Conservation (phyloP, 2,113 vertebrate species). For the Boulengeromyrus knoepffleri region DNA sequence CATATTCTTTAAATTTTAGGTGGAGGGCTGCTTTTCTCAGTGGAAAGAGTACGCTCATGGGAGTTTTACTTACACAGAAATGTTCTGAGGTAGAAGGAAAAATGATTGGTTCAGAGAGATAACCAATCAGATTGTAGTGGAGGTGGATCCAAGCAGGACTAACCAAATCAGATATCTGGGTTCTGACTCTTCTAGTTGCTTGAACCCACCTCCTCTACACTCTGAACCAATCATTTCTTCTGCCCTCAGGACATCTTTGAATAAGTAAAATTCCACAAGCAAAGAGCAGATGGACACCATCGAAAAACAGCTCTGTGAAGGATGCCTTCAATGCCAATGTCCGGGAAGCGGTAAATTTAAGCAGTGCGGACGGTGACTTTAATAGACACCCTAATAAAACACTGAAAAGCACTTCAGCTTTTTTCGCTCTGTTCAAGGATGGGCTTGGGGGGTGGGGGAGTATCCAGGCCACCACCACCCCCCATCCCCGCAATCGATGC, state of each 20-base stretch:
- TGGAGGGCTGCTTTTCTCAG: background rate
- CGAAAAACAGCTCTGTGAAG: conserved; percentile 41
- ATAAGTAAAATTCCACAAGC: background rate
- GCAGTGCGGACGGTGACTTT: conserved; percentile 49
- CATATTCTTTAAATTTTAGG: background rate
- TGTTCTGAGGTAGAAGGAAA: too few species aligned
- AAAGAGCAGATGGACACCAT: conserved; percentile 29
- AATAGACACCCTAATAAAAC: conserved; percentile 50
- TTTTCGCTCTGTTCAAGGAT: conserved; percentile 52
- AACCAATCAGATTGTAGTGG: too few species aligned
- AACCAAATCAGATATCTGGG: too few species aligned
- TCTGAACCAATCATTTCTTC: background rate
- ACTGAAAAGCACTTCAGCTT: conserved; percentile 51
- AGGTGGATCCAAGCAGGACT: too few species aligned
- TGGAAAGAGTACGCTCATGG: too few species aligned
- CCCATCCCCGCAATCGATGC: conserved; percentile 34
- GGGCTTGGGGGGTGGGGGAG: conserved; percentile 35
- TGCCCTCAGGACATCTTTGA: background rate
- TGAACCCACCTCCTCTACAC: background rate
- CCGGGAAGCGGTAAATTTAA: conserved; percentile 47
- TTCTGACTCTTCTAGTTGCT: background rate
- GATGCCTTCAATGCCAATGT: conserved; percentile 45
- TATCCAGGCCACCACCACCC: conserved; percentile 20
- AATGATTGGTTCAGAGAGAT: too few species aligned
- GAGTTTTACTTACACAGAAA: too few species aligned